A percentile compares a stretch with the other conserved stretches of the same genome.
phyloP scores from a whole-genome alignment of 2,113 vertebrate genomes.

The Crypturellus undulatus region DNA sequence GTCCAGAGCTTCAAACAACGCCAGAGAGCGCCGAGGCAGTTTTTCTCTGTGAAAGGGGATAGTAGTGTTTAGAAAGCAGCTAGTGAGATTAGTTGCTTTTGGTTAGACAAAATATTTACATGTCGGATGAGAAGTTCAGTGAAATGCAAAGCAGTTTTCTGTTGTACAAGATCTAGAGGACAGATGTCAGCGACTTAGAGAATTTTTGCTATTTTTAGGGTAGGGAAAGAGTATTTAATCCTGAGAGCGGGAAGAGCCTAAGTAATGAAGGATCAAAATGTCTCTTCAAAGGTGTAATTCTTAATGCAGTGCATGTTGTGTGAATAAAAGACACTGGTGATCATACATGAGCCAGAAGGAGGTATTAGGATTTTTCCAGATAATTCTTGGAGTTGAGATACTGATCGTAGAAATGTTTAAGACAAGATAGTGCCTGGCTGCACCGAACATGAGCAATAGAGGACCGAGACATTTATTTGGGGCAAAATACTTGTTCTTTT shows the following conservation, averaged over 20 bases:
- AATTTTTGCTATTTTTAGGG: fast-evolving
- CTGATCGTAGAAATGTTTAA: background rate
- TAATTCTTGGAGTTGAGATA: background rate
- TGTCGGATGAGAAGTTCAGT: background rate
- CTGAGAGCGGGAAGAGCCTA: fast-evolving
- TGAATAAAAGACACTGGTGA: background rate
- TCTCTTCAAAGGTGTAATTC: background rate
- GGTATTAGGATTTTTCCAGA: background rate
- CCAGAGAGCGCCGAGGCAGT: background rate
- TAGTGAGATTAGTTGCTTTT: background rate
- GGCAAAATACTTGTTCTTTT: fast-evolving
- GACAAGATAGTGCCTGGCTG: background rate
- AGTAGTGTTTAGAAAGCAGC: background rate
- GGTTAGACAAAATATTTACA: background rate
- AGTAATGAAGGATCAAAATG: background rate
- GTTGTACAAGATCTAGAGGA: fast-evolving
- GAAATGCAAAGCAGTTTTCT: background rate
- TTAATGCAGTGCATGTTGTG: background rate
- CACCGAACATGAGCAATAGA: fast-evolving
- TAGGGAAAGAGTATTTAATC: background rate
- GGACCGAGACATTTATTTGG: fast-evolving
- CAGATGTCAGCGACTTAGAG: background rate
- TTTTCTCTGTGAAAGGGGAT: background rate
- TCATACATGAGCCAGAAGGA: background rate
- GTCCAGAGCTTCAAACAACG: background rate